Evolutionary conservation across 2,888 invertebrate genomes (phyloP).

Genomic region (Spodoptera littoralis): DNA sequence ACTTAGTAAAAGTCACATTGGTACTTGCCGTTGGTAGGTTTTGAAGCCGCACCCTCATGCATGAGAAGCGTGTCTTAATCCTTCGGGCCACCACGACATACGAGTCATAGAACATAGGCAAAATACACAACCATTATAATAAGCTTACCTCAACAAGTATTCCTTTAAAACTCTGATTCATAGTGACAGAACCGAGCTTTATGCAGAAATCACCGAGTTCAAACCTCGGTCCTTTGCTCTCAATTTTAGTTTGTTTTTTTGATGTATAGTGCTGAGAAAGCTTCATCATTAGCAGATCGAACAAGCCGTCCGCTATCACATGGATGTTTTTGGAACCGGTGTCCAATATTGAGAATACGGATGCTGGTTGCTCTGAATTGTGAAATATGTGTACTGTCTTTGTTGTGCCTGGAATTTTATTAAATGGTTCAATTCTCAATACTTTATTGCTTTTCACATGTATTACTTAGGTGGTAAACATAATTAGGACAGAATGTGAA

Average conservation of each 20-base stretch:
- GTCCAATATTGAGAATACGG: slow-evolving; percentile 97
- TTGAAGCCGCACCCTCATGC: too few relatives aligned
- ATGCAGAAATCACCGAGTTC: slow-evolving; percentile 97
- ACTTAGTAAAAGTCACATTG: too few relatives aligned
- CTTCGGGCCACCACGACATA: too few relatives aligned
- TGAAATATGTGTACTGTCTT: slow-evolving; percentile 97
- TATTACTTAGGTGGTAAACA: too few relatives aligned
- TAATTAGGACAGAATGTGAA: too few relatives aligned
- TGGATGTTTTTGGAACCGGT: slow-evolving; percentile 95
- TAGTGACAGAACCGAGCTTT: slow-evolving; percentile 97
- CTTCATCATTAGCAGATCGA: slow-evolving; percentile 97
- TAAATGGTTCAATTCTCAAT: too few relatives aligned
- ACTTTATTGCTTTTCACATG: too few relatives aligned
- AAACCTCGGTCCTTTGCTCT: slow-evolving; percentile 96
- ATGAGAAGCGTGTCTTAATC: too few relatives aligned
- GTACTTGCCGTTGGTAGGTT: too few relatives aligned
- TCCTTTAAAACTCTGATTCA: slow-evolving; percentile 97
- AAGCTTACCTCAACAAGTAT: slow-evolving; percentile 95
- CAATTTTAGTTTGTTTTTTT: slow-evolving; percentile 96
- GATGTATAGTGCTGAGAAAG: slow-evolving; percentile 95
- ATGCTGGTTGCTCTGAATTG: slow-evolving; percentile 98
- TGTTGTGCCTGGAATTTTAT: slow-evolving; percentile 89
- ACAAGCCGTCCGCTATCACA: slow-evolving; percentile 96
- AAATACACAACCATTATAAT: too few relatives aligned
- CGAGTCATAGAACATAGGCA: too few relatives aligned